Evolutionary conservation across 35 echinoderm and acorn worm genomes (phyloP).

Genomic region (Stichopus chloronotus): DNA sequence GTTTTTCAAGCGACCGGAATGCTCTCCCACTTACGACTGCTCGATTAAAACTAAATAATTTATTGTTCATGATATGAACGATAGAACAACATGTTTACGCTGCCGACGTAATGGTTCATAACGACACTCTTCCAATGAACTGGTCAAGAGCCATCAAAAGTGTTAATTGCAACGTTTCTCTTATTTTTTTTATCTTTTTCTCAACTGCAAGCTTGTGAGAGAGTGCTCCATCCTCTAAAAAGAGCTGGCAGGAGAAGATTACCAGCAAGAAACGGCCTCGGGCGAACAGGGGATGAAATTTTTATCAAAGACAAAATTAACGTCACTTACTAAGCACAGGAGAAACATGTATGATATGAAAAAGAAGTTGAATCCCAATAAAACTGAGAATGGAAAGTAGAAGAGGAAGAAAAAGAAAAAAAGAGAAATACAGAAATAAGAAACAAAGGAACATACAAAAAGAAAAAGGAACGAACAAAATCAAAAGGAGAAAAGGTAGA

Average conservation of each 20-base stretch:
- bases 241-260: constrained; percentile 1
- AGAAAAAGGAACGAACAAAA: not conserved
- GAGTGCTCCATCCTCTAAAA: not conserved
- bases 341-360: constrained; percentile 35
- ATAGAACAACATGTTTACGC: too few relatives aligned
- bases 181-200: too few relatives aligned
- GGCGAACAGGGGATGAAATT: constrained; percentile 38
- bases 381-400: not conserved
- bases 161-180: constrained; percentile 29
- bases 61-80: too few relatives aligned
- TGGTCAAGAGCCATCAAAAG: constrained; percentile 5
- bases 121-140: not conserved
- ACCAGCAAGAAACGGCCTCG: constrained; percentile 11
- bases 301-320: constrained; percentile 43
- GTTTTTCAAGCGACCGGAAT: too few relatives aligned
- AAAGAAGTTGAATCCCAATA: not conserved
- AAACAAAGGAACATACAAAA: too few relatives aligned
- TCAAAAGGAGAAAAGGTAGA: not conserved
- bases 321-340: constrained; percentile 16
- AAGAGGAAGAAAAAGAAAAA: not conserved
- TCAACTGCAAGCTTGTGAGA: not conserved
- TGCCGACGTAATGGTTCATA: too few relatives aligned
- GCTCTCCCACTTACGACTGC: too few relatives aligned
- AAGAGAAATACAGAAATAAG: not conserved
- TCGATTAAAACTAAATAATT: too few relatives aligned